These are phyloP conservation scores for Chrysina gloriosa DNA, from an alignment of 2,888 invertebrate species.

Conservation along the genomic window DNA sequence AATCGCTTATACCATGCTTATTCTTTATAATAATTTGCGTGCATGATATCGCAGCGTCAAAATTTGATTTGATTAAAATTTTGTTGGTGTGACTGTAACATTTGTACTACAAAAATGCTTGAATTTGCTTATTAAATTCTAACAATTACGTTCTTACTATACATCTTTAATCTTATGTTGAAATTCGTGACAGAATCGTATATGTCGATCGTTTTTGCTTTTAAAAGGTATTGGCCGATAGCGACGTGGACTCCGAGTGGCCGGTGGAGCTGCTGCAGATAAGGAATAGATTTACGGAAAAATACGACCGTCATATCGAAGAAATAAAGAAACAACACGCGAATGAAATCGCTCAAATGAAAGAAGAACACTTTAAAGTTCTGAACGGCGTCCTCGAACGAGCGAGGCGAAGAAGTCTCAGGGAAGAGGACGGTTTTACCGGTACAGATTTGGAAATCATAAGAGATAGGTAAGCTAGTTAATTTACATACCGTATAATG, in stretches of 20 bases:
- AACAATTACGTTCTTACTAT: too few relatives aligned
- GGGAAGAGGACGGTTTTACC: slow-evolving; percentile 64
- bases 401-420: slow-evolving; percentile 57
- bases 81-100: too few relatives aligned
- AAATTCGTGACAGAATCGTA: too few relatives aligned
- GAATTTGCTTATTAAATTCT: too few relatives aligned
- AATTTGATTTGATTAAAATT: too few relatives aligned
- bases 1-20: not conserved
- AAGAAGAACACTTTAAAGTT: slow-evolving; percentile 57
- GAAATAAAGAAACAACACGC: slow-evolving; percentile 70
- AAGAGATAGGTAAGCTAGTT: slow-evolving; percentile 69
- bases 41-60: too few relatives aligned
- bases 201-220: too few relatives aligned
- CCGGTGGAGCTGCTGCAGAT: slow-evolving; percentile 79
- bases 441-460: slow-evolving; percentile 70
- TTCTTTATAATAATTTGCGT: too few relatives aligned
- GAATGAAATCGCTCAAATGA: slow-evolving; percentile 70
- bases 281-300: slow-evolving; percentile 78
- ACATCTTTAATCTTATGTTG: too few relatives aligned
- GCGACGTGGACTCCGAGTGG: slow-evolving; percentile 80
- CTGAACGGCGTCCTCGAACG: slow-evolving; percentile 59
- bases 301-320: slow-evolving; percentile 72
- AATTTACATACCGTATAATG: too few relatives aligned
- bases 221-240: slow-evolving; percentile 75
- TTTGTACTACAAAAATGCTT: too few relatives aligned